Base-by-base conservation (phyloP, 2,888 invertebrate species). In the Nasonia oneida region DNA sequence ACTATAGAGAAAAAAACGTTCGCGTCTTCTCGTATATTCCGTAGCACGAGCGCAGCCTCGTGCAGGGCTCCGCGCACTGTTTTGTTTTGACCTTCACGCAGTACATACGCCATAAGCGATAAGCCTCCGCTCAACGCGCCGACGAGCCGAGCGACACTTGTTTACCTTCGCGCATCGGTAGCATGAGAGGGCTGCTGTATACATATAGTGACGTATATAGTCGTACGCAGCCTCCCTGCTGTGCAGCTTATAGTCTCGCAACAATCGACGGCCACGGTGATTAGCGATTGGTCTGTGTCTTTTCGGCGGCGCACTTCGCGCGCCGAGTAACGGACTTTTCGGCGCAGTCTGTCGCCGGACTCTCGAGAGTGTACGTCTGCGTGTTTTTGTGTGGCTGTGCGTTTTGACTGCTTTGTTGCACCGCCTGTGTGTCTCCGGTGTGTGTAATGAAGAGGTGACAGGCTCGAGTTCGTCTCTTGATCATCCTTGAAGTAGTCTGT, bases 291-390 rank as follows among this genome's bases (percentile, higher is more conserved):
- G 33, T 33, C 70, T 37, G 37, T 23, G 39, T 39, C 42, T 42
- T 74, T 12, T 74, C 10, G 74, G 42, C 42, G 75, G 33, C 37
- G 57, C 57, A 61, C 57, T 61, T 61, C 57, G 57, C n/a, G 10
- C 47, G 47, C 47, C 12, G 8, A 42, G 42, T 42, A 47, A 47
- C 47, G 47, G 18, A n/a, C n/a, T 23, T 23, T n/a, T 18, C 53
- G 57, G n/a, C n/a, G 5, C 57, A 61, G 57, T 61, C 57, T 6
- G 8, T 5, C 57, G 57, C 18, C 6, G n/a, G 57, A 61, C 57
- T n/a, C 8, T 18, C 6, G 23, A 61, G 57, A 61, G 57, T n/a
- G 6, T 1, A 5, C n/a, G 23, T n/a, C 57, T 2, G 12, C 2
- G 12, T 47, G 47, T 12, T 8, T 47, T 47, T 47, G 29, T 3